phyloP scores from a whole-genome alignment of 2,888 invertebrate species.

The Calameuta pallipes region DNA sequence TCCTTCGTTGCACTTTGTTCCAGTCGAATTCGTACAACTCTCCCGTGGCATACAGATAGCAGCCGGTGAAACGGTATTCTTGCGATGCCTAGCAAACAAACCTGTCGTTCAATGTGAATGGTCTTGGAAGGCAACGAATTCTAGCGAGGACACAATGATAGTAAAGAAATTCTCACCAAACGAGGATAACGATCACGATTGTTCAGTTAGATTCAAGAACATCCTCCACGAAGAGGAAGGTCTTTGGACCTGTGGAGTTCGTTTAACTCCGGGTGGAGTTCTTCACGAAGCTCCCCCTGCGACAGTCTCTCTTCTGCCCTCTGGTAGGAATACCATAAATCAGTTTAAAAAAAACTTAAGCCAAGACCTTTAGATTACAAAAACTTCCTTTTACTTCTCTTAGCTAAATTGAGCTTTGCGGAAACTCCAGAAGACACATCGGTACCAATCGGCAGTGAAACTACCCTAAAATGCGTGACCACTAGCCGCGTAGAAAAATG shows the following conservation, averaged over 20 bases:
- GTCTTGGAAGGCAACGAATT: slow-evolving; percentile 60
- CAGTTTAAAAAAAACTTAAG: not conserved
- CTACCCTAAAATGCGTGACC: slow-evolving; percentile 53
- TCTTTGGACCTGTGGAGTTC: slow-evolving; percentile 63
- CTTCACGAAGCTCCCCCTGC: slow-evolving; percentile 62
- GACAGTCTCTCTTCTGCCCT: slow-evolving; percentile 57
- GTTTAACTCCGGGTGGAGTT: slow-evolving; percentile 52
- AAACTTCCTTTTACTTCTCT: slow-evolving; percentile 12
- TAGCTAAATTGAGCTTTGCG: slow-evolving; percentile 57
- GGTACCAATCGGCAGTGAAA: slow-evolving; percentile 50
- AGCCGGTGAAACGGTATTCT: slow-evolving; percentile 58
- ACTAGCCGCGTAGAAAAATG: slow-evolving; percentile 59
- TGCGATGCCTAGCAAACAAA: slow-evolving; percentile 60
- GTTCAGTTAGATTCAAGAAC: slow-evolving; percentile 61
- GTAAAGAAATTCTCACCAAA: slow-evolving; percentile 58
- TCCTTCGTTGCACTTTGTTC: slow-evolving; percentile 8
- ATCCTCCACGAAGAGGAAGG: slow-evolving; percentile 62
- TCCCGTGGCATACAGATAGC: slow-evolving; percentile 61
- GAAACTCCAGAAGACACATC: slow-evolving; percentile 55
- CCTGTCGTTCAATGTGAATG: slow-evolving; percentile 62
- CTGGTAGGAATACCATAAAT: slow-evolving; percentile 42
- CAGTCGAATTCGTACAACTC: slow-evolving; percentile 62
- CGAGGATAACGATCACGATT: slow-evolving; percentile 60
- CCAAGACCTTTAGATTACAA: slow-evolving; percentile 2
- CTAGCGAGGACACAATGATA: slow-evolving; percentile 52